Conservation (phyloP, 1,140 invertebrate species). For the Ruditapes philippinarum region DNA sequence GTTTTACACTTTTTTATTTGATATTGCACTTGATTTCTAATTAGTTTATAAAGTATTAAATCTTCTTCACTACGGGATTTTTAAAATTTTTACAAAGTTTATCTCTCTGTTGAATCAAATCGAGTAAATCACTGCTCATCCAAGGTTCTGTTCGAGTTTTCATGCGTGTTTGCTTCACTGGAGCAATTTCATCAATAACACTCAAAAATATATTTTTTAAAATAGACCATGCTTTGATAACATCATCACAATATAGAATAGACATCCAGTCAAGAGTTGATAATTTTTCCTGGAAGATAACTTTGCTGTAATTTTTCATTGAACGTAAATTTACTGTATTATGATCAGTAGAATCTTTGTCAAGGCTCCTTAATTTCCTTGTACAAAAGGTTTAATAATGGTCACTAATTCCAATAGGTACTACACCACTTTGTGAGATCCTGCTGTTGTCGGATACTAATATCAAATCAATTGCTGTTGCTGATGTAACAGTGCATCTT, state of each 20-base stretch:
- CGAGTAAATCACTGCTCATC: background rate
- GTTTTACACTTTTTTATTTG: background rate
- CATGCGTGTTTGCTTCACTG: background rate
- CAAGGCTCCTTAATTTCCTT: conserved; percentile 3
- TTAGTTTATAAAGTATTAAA: background rate
- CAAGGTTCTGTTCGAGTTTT: conserved; percentile 25
- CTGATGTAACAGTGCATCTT: background rate
- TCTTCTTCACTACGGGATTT: background rate
- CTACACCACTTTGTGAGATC: background rate
- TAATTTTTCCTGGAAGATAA: conserved; percentile 25
- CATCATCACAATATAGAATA: background rate
- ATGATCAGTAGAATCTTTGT: background rate
- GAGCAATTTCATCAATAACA: background rate
- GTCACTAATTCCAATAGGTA: background rate
- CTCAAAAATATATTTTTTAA: conserved; percentile 35
- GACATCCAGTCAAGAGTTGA: background rate
- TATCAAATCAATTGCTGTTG: background rate
- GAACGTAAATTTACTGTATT: background rate
- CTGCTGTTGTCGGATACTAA: background rate
- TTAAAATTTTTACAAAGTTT: background rate
- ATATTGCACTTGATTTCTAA: conserved; percentile 20
- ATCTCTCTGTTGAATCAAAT: conserved; percentile 3
- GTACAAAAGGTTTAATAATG: conserved; percentile 31
- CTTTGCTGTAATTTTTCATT: conserved; percentile 17
- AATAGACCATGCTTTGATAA: background rate